Evolutionary conservation across 2,797 vertebrate genomes (phyloP), one percentile per base, ranked within the genome.

Genomic region (Phrynocephalus vlangalii): DNA sequence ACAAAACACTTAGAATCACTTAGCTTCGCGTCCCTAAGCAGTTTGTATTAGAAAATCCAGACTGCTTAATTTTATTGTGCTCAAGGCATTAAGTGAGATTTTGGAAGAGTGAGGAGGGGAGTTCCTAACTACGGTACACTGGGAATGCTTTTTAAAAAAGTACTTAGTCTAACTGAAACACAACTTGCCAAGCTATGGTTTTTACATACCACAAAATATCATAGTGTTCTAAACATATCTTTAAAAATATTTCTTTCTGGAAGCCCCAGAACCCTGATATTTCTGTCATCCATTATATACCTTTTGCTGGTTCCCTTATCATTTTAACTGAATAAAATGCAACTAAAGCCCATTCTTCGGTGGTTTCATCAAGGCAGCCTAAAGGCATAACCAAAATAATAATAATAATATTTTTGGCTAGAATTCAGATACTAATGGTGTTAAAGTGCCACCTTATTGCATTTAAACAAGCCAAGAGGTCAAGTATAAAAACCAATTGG

Each of bases 401-500:
- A 44, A 44, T 44, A 44, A 44, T 44, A 44, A 44, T 44, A 44
- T 44, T 44, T 91, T 93, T 96, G 96, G 95, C 95, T 94, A 90
- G 38, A 95, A 94, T 96, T 95, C 96, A 97, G 88, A 92, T 94
- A 87, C 93, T 96, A 96, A 96, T 95, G 93, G 93, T 94, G 94
- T 95, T 96, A 95, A 96, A 96, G 96, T 92, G 92, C 72, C 79
- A 94, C 94, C 94, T 95, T 93, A 94, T 84, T 95, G 79, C 90
- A 28, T 96, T 96, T 94, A 96, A 96, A 93, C 94, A 93, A 93
- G 94, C 91, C 93, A 94, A 94, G 94, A 95, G 94, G 95, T 96
- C 95, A 96, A 96, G 73, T 30, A 96, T 94, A 95, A 91, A 96
- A 96, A 96, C 88, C 92, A 90, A 95, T 96, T 95, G 94, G 93